Evolutionary conservation across 2,113 vertebrate species (phyloP), one percentile per base, ranked within the genome.

Genomic region (Osmerus eperlanus): DNA sequence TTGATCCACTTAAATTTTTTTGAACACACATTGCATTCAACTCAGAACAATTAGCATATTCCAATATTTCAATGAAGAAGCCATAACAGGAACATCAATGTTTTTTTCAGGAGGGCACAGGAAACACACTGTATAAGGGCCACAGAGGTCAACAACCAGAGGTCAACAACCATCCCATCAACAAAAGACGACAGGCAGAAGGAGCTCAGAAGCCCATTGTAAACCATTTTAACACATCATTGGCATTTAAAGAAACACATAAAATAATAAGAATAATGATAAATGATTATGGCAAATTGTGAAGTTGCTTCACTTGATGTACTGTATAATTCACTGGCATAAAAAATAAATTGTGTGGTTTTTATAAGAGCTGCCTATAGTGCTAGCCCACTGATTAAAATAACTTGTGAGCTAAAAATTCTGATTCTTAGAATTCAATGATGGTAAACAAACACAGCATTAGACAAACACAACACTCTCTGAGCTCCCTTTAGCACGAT

Each of bases 21-120:
- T 71, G 62, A 84, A 89, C 73, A 90, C 86, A 88, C 80, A 84
- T 80, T 91, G 89, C 89, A 91, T 91, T 92, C 86, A 90, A 90
- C 86, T 88, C 83, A 83, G 83, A 89, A 91, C 88, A 90, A 83
- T 83, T 85, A 90, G 90, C 89, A 83, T 90, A 88, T 90, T 90
- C 87, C 89, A 90, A 82, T 82, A 87, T 89, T 76, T 91, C 70
- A 79, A 89, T 88, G 85, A 89, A 90, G 84, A 91, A 91, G 89
- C 89, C 83, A 84, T 88, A 87, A 89, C 83, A 65, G 83, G 83
- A 84, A 88, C 85, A 90, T 84, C 83, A 86, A 87, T 78, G 23
- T 59, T 83, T 87, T 83, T 81, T 84, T 89, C 60, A 78, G 78
- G 36, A 70, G 83, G 84, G 84, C 75, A 90, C 86, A 87, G 85